Conservation (phyloP, 2,797 vertebrate species). For the Crenichthys baileyi region DNA sequence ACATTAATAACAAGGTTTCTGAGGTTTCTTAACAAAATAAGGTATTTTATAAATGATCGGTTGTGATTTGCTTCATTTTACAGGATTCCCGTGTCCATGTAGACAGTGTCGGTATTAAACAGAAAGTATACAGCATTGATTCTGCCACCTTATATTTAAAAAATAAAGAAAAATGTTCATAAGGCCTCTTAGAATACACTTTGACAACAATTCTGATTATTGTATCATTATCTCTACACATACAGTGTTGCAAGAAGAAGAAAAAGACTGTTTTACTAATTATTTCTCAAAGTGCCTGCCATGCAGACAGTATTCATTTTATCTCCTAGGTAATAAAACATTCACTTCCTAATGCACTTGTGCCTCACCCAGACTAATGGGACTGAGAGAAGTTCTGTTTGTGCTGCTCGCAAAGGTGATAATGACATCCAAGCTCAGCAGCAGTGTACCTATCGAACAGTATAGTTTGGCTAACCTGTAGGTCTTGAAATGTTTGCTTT, state of each 20-base stretch:
- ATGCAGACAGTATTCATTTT: constrained; percentile 14
- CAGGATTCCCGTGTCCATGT: no score
- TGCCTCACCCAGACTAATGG: constrained; percentile 29
- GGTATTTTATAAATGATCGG: no score
- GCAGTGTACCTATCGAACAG: constrained; percentile 13
- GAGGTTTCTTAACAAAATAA: no score
- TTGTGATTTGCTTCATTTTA: no score
- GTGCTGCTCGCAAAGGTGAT: constrained; percentile 15
- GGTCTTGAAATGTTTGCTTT: constrained; percentile 45
- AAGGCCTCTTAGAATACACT: neutral
- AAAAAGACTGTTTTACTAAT: constrained; percentile 4
- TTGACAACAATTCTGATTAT: constrained; percentile 7
- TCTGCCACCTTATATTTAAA: neutral
- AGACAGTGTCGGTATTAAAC: neutral
- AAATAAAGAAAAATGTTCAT: constrained; percentile 15
- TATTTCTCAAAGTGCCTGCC: neutral
- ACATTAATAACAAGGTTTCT: no score
- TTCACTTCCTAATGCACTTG: constrained; percentile 14
- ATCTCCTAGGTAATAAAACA: constrained; percentile 26
- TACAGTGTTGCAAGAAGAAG: neutral
- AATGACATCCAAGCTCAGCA: constrained; percentile 35
- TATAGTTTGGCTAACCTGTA: constrained; percentile 15
- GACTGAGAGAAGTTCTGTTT: constrained; percentile 27
- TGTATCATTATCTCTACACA: constrained; percentile 5
- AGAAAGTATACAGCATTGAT: neutral